These are phyloP conservation scores for Hirtodrosophila histrioides DNA, from an alignment of 2,888 invertebrate species.

Conservation along the genomic window DNA sequence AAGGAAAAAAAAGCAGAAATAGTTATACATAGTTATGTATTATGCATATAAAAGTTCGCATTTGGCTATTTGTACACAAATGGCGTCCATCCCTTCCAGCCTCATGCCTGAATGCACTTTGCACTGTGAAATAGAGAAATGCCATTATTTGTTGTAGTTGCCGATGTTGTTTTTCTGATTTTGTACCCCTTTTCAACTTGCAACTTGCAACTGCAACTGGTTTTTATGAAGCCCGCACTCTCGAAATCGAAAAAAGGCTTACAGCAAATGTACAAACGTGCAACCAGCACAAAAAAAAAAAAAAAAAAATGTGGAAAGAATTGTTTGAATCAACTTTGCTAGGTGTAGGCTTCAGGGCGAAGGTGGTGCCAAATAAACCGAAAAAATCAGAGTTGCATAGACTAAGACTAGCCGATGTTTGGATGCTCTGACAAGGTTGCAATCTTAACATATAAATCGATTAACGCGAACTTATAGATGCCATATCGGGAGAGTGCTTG, in stretches of 20 bases:
- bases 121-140: slow-evolving; percentile 52
- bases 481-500: too few species aligned
- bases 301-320: slow-evolving; percentile 30
- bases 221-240: slow-evolving; percentile 54
- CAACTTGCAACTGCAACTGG: slow-evolving; percentile 66
- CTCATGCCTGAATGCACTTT: slow-evolving; percentile 73
- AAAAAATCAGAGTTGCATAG: slow-evolving; percentile 28
- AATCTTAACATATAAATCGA: too few species aligned
- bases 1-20: slow-evolving; percentile 21
- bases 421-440: slow-evolving; percentile 17
- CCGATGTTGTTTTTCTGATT: slow-evolving; percentile 20
- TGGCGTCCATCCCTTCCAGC: slow-evolving; percentile 58
- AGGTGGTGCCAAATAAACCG: slow-evolving; percentile 48
- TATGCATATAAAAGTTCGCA: slow-evolving; percentile 46
- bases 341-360: slow-evolving; percentile 48
- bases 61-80: slow-evolving; percentile 55
- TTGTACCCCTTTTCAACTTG: slow-evolving; percentile 44
- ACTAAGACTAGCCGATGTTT: slow-evolving; percentile 21
- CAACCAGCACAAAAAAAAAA: slow-evolving; percentile 25
- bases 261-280: slow-evolving; percentile 64
- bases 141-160: slow-evolving; percentile 53
- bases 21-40: slow-evolving; percentile 50
- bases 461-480: slow-evolving; percentile 4
- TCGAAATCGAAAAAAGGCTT: slow-evolving; percentile 68
- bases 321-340: slow-evolving; percentile 67